Base-by-base conservation (phyloP, 2,888 invertebrate genomes). In the Capitulum mitella region DNA sequence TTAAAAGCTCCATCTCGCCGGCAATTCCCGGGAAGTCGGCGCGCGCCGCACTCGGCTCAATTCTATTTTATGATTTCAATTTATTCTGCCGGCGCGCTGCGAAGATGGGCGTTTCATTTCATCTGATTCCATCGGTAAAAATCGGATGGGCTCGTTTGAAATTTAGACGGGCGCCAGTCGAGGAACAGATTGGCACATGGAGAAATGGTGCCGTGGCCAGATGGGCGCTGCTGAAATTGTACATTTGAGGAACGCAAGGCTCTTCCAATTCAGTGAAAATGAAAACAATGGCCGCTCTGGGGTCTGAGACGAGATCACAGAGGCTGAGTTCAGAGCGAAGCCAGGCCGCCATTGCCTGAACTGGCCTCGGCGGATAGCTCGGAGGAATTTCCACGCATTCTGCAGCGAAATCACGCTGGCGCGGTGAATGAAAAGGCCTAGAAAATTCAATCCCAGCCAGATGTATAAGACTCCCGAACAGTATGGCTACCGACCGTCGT, bases 101-200 rank as follows among this genome's bases (percentile, higher is more conserved):
- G 34, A 64, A 37, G 64, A 64, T 37, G 64, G 64, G 37, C 64
- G 64, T 64, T 64, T 64, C 64, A 64, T 64, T 64, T 64, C 64
- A 64, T 37, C 64, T 37, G 64, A 64, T 64, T 64, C 64, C 64
- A 64, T 64, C 64, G 64, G 64, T 64, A 64, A 64, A 64, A 64
- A 64, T 64, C 64, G n/a, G 37, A 64, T 37, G 34, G 64, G 64
- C 64, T 64, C 64, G 64, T 64, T 64, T 16, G 64, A 64, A 64
- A 64, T 37, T 64, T 34, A 64, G 64, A 64, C 64, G 22, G 64
- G 34, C 64, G 64, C 64, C 64, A 19, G 64, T n/a, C 64, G 64
- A 22, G 19, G 32, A 64, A 37, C 64, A 64, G 64, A 64, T 64
- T 64, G 64, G 64, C 64, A 64, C 64, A 64, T 64, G 64, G 64